Evolutionary conservation across 2,797 vertebrate genomes (phyloP), one percentile per base, ranked within the genome.

Genomic region (Choloepus didactylus): DNA sequence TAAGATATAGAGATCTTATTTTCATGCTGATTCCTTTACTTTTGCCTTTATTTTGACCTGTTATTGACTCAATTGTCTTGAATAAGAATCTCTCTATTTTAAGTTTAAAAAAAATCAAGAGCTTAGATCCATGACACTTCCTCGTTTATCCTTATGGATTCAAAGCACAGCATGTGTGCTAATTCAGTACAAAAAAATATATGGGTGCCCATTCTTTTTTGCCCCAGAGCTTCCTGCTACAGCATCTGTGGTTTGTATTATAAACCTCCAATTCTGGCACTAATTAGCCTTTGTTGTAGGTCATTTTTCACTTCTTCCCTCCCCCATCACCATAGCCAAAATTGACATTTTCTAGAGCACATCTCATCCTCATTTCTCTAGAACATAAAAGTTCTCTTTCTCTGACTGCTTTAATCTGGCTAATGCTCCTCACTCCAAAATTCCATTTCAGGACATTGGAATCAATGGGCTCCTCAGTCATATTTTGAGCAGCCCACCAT

Each of bases 21-120:
- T 93, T 93, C 88, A 87, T 41, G 64, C 10, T 44, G 59, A 80
- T 80, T 92, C 62, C 16, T 85, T 84, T 16, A 94, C 25, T 11
- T 27, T 62, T 35, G 15, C 49, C 29, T 89, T 84, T 69, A 54
- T 72, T 76, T 94, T 73, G 11, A 60, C 51, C 67, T 91, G 89
- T 29, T 44, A 18, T 81, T 67, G 51, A 38, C 31, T 60, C 10
- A 60, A 31, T 27, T 46, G 5, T 64, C 88, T 31, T 21, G 44
- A 51, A 56, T 62, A 81, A 86, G 16, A 93, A 80, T 90, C 64
- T 89, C 31, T 87, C 62, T 51, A 35, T 7, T 64, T 2, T 67
- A 91, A 84, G 10, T 54, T 64, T 49, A 62, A 64, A 49, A 70
- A 69, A 75, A 87, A 56, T 76, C 27, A 79, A 93, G 80, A 89